phyloP scores from a whole-genome alignment of 2,888 invertebrate genomes.

The Conus canariensis region DNA sequence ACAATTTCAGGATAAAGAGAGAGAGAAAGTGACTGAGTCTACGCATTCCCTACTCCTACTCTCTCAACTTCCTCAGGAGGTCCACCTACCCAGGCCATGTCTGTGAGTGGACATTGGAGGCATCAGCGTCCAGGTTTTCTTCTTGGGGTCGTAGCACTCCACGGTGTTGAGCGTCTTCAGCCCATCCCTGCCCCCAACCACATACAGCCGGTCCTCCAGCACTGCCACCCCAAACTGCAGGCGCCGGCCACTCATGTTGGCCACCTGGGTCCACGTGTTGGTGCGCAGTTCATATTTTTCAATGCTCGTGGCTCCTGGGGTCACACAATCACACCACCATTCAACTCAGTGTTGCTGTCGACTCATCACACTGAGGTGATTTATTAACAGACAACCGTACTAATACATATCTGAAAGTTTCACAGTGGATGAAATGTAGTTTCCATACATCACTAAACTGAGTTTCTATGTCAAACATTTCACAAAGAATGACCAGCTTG shows the following conservation, averaged over 20 bases:
- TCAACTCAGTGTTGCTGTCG: neutral
- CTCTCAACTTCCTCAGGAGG: neutral
- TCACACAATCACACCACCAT: neutral
- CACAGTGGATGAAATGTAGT: no score
- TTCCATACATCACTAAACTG: no score
- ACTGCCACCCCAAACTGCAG: slow-evolving; percentile 95
- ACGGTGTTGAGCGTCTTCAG: slow-evolving; percentile 87
- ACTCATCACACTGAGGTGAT: no score
- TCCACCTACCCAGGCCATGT: slow-evolving; percentile 79
- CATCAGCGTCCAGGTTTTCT: slow-evolving; percentile 87
- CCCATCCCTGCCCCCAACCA: slow-evolving; percentile 95
- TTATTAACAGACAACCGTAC: no score
- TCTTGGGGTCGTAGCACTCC: slow-evolving; percentile 79
- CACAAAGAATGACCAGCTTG: no score
- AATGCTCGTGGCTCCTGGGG: slow-evolving; percentile 90
- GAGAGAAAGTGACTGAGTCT: slow-evolving; percentile 91
- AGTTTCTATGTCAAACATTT: no score
- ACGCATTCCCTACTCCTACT: slow-evolving; percentile 83
- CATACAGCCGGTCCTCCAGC: slow-evolving; percentile 85
- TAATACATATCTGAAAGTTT: no score
- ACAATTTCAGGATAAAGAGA: slow-evolving; percentile 77
- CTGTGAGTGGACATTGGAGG: slow-evolving; percentile 95
- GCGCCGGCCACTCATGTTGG: slow-evolving; percentile 88
- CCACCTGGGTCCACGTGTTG: slow-evolving; percentile 88
- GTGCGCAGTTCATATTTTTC: slow-evolving; percentile 92